Percentiles rank a stretch among this genome's conserved stretches.
These are phyloP conservation scores for Etheostoma perlongum DNA, from an alignment of 2,797 vertebrate genomes.

Conservation along the genomic window DNA sequence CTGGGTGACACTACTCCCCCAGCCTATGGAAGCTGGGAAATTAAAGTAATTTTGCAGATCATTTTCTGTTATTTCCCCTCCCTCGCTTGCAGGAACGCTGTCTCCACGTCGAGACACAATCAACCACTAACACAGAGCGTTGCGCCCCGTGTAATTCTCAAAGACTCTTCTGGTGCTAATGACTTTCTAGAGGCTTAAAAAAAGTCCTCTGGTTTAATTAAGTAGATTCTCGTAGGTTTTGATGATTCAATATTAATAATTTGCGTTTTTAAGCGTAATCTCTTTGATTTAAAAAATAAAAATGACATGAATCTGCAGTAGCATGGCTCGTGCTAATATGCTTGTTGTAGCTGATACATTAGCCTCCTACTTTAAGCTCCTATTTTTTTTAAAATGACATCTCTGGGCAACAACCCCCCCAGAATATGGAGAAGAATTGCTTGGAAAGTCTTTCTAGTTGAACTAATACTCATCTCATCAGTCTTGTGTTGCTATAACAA, in stretches of 20 bases:
- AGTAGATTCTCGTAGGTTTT: constrained; percentile 23
- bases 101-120: constrained; percentile 8
- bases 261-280: constrained; percentile 26
- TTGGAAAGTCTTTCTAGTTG: constrained; percentile 16
- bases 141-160: constrained; percentile 26
- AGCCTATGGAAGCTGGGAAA: not conserved
- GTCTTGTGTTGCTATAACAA: too few species aligned
- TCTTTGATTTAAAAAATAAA: constrained; percentile 3
- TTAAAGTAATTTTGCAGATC: not conserved
- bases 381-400: not conserved
- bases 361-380: not conserved
- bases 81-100: not conserved
- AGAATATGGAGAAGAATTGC: not conserved
- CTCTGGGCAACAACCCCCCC: not conserved
- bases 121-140: constrained; percentile 9
- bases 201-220: constrained; percentile 10
- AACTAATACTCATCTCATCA: constrained; percentile 5
- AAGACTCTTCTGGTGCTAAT: constrained; percentile 62
- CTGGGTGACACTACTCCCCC: not conserved
- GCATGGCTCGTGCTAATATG: constrained; percentile 21
- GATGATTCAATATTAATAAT: constrained; percentile 21
- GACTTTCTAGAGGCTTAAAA: constrained; percentile 41
- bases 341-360: not conserved
- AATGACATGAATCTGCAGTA: not conserved
- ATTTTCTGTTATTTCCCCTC: not conserved